Evolutionary conservation across 2,797 vertebrate genomes (phyloP).

Genomic region (Coluber constrictor): DNA sequence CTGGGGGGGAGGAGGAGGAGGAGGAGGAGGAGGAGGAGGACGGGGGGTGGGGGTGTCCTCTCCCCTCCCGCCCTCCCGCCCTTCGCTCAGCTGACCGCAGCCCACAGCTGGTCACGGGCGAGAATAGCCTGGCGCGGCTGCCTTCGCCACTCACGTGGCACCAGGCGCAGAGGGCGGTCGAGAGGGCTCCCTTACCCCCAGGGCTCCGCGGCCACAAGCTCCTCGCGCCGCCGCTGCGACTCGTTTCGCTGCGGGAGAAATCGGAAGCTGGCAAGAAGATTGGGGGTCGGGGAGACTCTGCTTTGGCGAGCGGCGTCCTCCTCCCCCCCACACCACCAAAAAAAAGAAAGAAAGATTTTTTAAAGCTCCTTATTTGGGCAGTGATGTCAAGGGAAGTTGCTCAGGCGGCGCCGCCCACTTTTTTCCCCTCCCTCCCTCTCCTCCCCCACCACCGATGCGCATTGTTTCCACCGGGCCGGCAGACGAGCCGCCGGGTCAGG

Average conservation of each 20-base stretch:
- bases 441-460: not conserved
- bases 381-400: constrained; percentile 83
- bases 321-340: rapidly evolving
- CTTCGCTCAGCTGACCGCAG: not conserved
- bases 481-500: not conserved
- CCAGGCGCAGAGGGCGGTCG: not conserved
- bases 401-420: constrained; percentile 70
- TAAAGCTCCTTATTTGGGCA: constrained; percentile 85
- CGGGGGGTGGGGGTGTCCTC: not conserved
- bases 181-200: not conserved
- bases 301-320: constrained; percentile 53
- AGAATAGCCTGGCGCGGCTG: not conserved
- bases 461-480: not conserved
- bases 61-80: not conserved
- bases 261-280: not conserved
- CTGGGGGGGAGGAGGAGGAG: not conserved
- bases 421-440: not conserved
- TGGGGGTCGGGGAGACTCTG: not conserved
- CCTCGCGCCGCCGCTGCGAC: not conserved
- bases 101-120: not conserved
- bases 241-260: not conserved
- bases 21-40: not conserved
- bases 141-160: not conserved
- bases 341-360: constrained; percentile 45
- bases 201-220: not conserved